A percentile compares a stretch with the other conserved stretches of the same genome.
Conservation (phyloP, 2,888 invertebrate species). For the Nephrotoma flavescens region DNA sequence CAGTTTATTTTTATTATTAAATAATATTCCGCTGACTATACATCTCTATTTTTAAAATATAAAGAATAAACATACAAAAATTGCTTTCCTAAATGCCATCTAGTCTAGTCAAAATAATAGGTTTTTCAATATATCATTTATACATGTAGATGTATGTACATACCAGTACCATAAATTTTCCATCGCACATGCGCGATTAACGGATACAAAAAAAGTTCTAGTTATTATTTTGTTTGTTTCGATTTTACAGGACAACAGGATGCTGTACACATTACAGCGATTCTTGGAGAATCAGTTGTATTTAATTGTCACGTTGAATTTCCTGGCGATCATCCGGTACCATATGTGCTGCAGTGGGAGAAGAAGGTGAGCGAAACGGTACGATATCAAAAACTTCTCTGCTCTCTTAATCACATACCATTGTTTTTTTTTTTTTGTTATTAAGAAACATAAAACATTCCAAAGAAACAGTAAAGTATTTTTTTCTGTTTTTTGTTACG, state of each 20-base stretch:
- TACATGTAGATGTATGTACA: neutral
- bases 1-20: neutral
- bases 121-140: neutral
- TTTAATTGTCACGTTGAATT: constrained; percentile 97
- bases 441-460: constrained; percentile 5
- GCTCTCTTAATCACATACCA: constrained; percentile 33
- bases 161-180: neutral
- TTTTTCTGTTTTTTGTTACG: neutral
- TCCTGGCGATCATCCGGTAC: constrained; percentile 88
- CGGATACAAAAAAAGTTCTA: neutral
- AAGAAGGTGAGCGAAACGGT: constrained; percentile 97
- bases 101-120: neutral
- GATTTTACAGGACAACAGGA: constrained; percentile 42
- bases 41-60: neutral
- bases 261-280: constrained; percentile 93
- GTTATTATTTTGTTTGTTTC: constrained; percentile 2
- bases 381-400: constrained; percentile 53
- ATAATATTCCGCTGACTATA: neutral
- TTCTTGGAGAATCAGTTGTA: constrained; percentile 91
- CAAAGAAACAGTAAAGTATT: constrained; percentile 3
- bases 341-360: constrained; percentile 98
- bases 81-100: neutral
- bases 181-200: neutral
- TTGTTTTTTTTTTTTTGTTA: constrained; percentile 17
- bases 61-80: neutral